Evolutionary conservation across 2,888 invertebrate genomes (phyloP).

Genomic region (Orthosia gothica): DNA sequence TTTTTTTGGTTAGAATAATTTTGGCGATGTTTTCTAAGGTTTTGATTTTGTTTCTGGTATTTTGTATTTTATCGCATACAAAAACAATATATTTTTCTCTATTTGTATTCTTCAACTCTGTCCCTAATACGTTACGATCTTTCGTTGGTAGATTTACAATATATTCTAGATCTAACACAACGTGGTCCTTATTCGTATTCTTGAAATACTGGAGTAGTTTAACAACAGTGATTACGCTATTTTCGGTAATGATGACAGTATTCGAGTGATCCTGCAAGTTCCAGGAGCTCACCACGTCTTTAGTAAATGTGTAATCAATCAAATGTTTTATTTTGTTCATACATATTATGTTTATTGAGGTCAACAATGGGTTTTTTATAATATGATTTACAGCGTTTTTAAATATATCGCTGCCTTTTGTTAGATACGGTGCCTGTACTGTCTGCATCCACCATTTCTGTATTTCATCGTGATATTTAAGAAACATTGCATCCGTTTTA

Average conservation of each 20-base stretch:
- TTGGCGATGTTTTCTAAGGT: not conserved
- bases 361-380: not conserved
- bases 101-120: too few species aligned
- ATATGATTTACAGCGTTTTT: not conserved
- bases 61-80: not conserved
- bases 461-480: too few species aligned
- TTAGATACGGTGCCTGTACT: not conserved
- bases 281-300: not conserved
- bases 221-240: not conserved
- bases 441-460: too few species aligned
- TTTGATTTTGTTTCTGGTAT: not conserved
- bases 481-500: too few species aligned
- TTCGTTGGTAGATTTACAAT: not conserved
- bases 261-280: not conserved
- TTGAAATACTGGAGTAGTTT: conserved; percentile 1
- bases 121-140: too few species aligned
- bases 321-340: not conserved
- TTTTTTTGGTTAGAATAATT: too few species aligned
- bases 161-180: not conserved
- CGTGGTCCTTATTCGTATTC: not conserved
- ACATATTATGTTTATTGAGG: not conserved
- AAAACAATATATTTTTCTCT: too few species aligned
- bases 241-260: not conserved
- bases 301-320: not conserved
- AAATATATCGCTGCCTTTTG: not conserved